A percentile compares a stretch with the other conserved stretches of the same genome.
Evolutionary conservation across 2,888 invertebrate species (phyloP).

Genomic region (Rhingia rostrata): DNA sequence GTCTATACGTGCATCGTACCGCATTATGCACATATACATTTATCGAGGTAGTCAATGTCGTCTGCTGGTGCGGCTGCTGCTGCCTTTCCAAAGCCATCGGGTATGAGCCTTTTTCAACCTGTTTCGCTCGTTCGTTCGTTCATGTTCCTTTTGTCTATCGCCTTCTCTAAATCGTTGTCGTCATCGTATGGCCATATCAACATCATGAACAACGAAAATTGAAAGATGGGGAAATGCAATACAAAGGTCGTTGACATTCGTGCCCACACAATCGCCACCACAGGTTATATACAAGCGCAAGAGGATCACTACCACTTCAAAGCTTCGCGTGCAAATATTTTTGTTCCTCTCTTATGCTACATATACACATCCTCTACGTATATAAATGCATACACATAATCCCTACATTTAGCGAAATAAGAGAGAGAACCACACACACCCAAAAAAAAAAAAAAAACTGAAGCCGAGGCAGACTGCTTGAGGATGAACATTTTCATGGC

Average conservation of each 20-base stretch:
- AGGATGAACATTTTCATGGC: constrained; percentile 55
- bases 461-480: constrained; percentile 39
- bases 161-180: constrained; percentile 69
- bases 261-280: constrained; percentile 65
- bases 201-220: constrained; percentile 64
- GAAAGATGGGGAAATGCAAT: constrained; percentile 69
- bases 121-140: constrained; percentile 32
- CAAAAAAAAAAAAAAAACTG: constrained; percentile 11
- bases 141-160: constrained; percentile 63
- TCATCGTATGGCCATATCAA: constrained; percentile 55
- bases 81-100: constrained; percentile 49
- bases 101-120: constrained; percentile 68
- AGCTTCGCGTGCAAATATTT: constrained; percentile 56
- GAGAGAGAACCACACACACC: constrained; percentile 6
- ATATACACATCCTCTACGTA: background rate
- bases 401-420: constrained; percentile 30
- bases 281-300: constrained; percentile 51
- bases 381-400: background rate
- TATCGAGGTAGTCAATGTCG: constrained; percentile 70
- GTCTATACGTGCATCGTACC: background rate
- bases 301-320: constrained; percentile 62
- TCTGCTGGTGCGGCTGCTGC: constrained; percentile 26
- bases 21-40: constrained; percentile 23
- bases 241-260: constrained; percentile 70
- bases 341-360: constrained; percentile 35